Evolutionary conservation across 1,140 invertebrate genomes (phyloP), one percentile per base, ranked within the genome.

Genomic region (Parasteatoda tepidariorum): DNA sequence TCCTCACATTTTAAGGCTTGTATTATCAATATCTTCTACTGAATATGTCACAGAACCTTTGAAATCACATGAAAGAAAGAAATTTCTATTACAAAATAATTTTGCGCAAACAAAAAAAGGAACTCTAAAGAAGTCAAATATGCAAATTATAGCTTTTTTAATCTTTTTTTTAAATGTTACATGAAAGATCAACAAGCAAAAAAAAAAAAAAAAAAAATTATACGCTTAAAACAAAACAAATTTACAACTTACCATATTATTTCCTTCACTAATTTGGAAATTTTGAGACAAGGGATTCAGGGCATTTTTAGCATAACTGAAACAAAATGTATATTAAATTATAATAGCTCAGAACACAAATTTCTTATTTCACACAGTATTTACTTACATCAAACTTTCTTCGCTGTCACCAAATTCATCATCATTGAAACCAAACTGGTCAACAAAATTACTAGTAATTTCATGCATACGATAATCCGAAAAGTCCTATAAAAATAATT

Each of bases 391-490:
- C 86, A 92, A 87, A 85, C 90, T 90, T 85, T 93, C 92, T 85
- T 93, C 92, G 3, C 90, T 90, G 86, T 93, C 92, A 85, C 90
- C 92, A 86, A 92, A 93, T 73, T 93, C 92, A 84, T 93, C 91
- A 86, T 93, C 92, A 85, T 91, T 91, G 86, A 92, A 93, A 34
- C 92, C 92, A 88, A 92, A 93, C 84, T 91, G 91, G 75, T 92
- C 92, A 87, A 91, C 91, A 87, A 92, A 92, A 78, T 91, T 90
- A 85, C 90, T 90, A 57, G 91, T 91, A 90, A 92, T 91, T 86
- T 92, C 90, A 89, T 92, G 91, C 86, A 90, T 89, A 88, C 92
- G 90, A 88, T 92, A 92, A 87, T 92, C 91, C 86, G 90, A 89
- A 89, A 92, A 92, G 83, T 90, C 89, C 92, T 92, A 87, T 83